Evolutionary conservation across 2,113 vertebrate species (phyloP).

Genomic region (Onychorhynchus coronatus): DNA sequence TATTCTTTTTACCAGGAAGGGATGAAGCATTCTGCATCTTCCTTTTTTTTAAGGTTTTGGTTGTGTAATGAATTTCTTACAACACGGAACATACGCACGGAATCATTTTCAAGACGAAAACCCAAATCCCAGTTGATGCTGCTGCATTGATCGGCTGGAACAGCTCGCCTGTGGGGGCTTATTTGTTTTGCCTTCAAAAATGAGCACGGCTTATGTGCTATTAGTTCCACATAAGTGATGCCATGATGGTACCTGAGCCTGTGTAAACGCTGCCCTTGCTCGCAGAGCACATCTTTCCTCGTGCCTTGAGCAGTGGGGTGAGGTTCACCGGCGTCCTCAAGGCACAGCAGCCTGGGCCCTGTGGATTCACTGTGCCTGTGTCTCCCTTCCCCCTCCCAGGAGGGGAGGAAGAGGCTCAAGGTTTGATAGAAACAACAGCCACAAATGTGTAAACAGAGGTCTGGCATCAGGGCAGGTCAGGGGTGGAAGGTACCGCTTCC

Average conservation of each 20-base stretch:
- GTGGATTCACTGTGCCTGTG: fast-evolving
- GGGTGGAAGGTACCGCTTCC: background rate
- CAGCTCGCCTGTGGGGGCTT: background rate
- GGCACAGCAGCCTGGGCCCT: fast-evolving
- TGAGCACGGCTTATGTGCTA: fast-evolving
- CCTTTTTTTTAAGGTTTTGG: background rate
- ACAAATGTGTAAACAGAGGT: fast-evolving
- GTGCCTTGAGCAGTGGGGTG: fast-evolving
- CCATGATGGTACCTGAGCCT: fast-evolving
- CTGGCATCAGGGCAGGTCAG: background rate
- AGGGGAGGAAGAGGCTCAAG: background rate
- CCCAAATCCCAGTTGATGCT: background rate
- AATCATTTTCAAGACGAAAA: background rate
- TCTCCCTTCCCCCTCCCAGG: background rate
- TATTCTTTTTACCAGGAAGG: background rate
- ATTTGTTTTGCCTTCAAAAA: background rate
- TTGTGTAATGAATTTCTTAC: background rate
- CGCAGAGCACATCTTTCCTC: fast-evolving
- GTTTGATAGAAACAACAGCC: background rate
- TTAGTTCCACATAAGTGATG: background rate
- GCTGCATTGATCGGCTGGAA: fast-evolving
- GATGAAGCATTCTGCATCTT: background rate
- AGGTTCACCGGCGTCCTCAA: fast-evolving
- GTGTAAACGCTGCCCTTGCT: background rate
- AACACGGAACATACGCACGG: fast-evolving